Conservation (phyloP, 1,140 invertebrate species). For the Stegodyphus mimosarum region DNA sequence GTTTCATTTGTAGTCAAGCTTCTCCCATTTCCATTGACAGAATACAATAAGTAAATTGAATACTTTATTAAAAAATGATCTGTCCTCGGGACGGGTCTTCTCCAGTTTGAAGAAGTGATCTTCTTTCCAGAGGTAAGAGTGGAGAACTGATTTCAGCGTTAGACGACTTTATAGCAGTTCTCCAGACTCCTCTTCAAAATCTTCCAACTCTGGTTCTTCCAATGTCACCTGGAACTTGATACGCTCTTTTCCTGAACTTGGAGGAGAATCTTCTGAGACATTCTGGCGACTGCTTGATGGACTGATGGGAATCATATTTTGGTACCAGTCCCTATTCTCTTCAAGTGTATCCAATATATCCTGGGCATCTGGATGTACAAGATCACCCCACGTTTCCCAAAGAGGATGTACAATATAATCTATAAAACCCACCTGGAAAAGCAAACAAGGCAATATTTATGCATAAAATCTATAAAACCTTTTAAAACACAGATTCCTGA, state of each 20-base stretch:
- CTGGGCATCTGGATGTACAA: slow-evolving; percentile 98
- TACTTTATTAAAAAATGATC: slow-evolving; percentile 22
- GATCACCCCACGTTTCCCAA: slow-evolving; percentile 99
- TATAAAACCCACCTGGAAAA: slow-evolving; percentile 89
- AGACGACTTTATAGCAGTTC: background rate
- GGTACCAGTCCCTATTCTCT: slow-evolving; percentile 98
- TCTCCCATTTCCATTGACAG: background rate
- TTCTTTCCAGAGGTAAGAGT: slow-evolving; percentile 16
- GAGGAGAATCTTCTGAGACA: slow-evolving; percentile 17
- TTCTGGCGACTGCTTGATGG: slow-evolving; percentile 67
- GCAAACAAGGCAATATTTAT: background rate
- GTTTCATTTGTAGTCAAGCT: background rate
- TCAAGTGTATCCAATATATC: slow-evolving; percentile 97
- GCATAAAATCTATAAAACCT: too few species aligned
- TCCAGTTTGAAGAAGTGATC: slow-evolving; percentile 5
- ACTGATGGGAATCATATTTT: slow-evolving; percentile 77
- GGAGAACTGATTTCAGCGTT: background rate
- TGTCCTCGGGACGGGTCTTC: slow-evolving; percentile 32
- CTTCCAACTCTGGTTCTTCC: slow-evolving; percentile 67
- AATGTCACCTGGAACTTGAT: slow-evolving; percentile 67
- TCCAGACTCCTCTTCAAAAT: slow-evolving; percentile 8
- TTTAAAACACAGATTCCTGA: too few species aligned
- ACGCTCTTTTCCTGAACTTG: background rate
- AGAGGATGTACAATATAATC: slow-evolving; percentile 99
- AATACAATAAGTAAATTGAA: slow-evolving; percentile 31